phyloP scores from a whole-genome alignment of 2,113 vertebrate species.

The Crotalus viridis region DNA sequence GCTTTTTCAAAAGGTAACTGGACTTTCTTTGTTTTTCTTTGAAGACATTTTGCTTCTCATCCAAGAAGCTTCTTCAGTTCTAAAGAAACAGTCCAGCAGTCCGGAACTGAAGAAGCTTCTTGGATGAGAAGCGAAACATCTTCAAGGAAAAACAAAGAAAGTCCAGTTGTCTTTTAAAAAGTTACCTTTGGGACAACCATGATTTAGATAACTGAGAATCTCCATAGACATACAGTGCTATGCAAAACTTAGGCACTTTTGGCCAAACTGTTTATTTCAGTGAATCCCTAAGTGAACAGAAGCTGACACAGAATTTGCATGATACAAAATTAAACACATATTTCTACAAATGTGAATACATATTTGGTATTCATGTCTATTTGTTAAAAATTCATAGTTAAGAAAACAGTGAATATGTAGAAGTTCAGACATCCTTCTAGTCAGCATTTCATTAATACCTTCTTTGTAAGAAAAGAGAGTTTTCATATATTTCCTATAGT shows the following conservation, averaged over 20 bases:
- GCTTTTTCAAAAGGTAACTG: background rate
- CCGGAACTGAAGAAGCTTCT: background rate
- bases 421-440: background rate
- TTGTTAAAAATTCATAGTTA: background rate
- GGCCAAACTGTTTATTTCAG: background rate
- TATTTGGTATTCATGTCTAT: background rate
- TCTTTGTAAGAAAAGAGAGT: background rate
- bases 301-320: background rate
- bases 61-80: background rate
- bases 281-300: background rate
- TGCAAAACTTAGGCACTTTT: background rate
- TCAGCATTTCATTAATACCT: background rate
- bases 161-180: background rate
- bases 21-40: background rate
- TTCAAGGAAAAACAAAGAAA: background rate
- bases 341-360: background rate
- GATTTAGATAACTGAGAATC: background rate
- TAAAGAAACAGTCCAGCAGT: background rate
- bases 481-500: background rate
- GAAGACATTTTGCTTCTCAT: background rate
- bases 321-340: background rate
- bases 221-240: background rate
- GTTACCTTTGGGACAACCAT: background rate
- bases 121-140: background rate
- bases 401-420: background rate